Percentiles rank a stretch among this genome's conserved stretches.
phyloP scores from a whole-genome alignment of 2,888 invertebrate species.

The Salpingus planirostris region DNA sequence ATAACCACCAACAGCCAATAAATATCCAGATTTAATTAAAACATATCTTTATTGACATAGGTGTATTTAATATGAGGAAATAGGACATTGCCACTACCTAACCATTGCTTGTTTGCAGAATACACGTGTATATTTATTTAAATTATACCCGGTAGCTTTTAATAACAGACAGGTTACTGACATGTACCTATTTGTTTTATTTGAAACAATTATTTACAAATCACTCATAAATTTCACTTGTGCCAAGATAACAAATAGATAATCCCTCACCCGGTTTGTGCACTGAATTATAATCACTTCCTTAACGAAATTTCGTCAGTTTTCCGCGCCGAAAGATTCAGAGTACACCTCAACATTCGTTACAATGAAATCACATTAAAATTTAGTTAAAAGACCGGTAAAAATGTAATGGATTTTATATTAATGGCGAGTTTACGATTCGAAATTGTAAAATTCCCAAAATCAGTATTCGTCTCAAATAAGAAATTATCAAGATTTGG shows the following conservation, averaged over 20 bases:
- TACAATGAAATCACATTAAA: no score
- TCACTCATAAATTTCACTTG: constrained; percentile 39
- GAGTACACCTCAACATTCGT: no score
- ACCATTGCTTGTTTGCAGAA: constrained; percentile 19
- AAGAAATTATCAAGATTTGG: no score
- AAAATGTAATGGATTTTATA: no score
- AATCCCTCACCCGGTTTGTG: constrained; percentile 18
- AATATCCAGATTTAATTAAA: constrained; percentile 33
- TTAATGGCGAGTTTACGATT: no score
- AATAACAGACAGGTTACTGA: constrained; percentile 21
- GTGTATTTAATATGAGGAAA: constrained; percentile 27
- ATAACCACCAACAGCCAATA: no score
- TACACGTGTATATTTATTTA: constrained; percentile 25
- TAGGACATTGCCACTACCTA: constrained; percentile 4
- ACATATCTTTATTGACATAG: constrained; percentile 34
- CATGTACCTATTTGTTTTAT: constrained; percentile 38
- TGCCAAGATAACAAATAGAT: constrained; percentile 34
- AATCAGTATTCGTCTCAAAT: no score
- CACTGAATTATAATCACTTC: constrained; percentile 1
- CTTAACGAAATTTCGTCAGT: neutral
- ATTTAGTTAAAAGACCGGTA: no score
- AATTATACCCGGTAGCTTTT: constrained; percentile 23
- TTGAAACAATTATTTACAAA: constrained; percentile 42
- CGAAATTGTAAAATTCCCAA: no score
- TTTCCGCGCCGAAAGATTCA: no score